Base-by-base conservation (phyloP, 2,888 invertebrate genomes). In the Volucella bombylans region DNA sequence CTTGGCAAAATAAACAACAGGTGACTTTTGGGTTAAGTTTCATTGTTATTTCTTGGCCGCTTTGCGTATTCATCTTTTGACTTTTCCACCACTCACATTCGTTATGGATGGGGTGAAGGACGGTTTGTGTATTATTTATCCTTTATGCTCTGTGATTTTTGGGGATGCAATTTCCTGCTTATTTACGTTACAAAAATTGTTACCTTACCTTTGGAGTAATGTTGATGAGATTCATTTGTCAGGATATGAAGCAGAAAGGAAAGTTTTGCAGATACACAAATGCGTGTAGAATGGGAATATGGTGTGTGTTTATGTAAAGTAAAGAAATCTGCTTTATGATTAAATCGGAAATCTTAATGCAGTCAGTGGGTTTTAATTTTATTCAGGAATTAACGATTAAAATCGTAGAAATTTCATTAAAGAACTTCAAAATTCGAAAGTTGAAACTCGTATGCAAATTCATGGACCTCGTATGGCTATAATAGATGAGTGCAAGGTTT, bases 151-250 rank as follows among this genome's bases (percentile, higher is more conserved):
- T n/a, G 69, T 62, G 79, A 74, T 69, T 83, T 74, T 73, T 31
- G 10, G 39, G 67, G 65, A 83, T 79, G 74, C 79, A 83, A 79
- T 83, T 83, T 83, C 79, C 79, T 74, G 79, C 62, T 72, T 83
- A 74, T 79, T 74, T 83, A 65, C 71, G 31, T 57, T 67, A 61
- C 15, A 61, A 79, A 79, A 65, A 74, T 79, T 65, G 69, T 74
- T 69, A 49, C 72, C 49, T 54, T 59, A 54, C 62, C 50, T 71
- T 68, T 41, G 64, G 15, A 62, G 8, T 39, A 65, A 57, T 49
- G 49, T 71, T 65, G 74, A 74, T 54, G 65, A 65, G 71, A 49
- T 67, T 61, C 74, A 71, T 79, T 76, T 79, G 74, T 71, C 69
- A 79, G 74, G 77, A 77, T 41, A 65, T 74, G 68, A 86, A 88